A percentile compares a stretch with the other conserved stretches of the same genome.
These are phyloP conservation scores for Autographa pulchrina DNA, from an alignment of 2,888 invertebrate genomes.

Conservation along the genomic window DNA sequence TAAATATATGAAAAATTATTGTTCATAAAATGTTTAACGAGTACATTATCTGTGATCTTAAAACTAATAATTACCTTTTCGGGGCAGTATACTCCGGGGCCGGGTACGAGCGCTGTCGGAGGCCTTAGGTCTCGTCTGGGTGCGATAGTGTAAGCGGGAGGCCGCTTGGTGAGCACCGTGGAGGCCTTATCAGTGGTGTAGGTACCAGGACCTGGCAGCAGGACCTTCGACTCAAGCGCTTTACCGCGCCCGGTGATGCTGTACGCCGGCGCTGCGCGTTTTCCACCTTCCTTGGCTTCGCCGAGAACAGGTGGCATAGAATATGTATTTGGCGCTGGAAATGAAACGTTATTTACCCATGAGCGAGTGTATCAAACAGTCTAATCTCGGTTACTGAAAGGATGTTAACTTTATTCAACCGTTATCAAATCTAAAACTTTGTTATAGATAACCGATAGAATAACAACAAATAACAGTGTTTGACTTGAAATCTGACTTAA, in stretches of 20 bases:
- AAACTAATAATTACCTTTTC: slow-evolving; percentile 86
- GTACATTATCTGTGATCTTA: slow-evolving; percentile 37
- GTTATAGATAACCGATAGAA: too few relatives aligned
- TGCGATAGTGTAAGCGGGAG: slow-evolving; percentile 97
- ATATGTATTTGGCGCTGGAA: slow-evolving; percentile 96
- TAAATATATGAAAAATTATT: too few relatives aligned
- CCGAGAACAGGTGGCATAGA: slow-evolving; percentile 94
- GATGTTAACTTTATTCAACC: neutral
- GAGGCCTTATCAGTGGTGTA: slow-evolving; percentile 90
- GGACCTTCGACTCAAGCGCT: slow-evolving; percentile 77
- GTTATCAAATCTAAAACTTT: too few relatives aligned
- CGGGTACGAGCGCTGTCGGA: slow-evolving; percentile 82
- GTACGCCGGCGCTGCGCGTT: slow-evolving; percentile 95
- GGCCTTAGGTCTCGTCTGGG: slow-evolving; percentile 82
- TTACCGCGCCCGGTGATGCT: slow-evolving; percentile 96
- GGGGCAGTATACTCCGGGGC: slow-evolving; percentile 91
- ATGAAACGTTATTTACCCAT: slow-evolving; percentile 24
- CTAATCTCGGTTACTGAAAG: neutral
- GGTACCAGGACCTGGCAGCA: slow-evolving; percentile 95
- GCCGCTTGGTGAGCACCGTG: slow-evolving; percentile 80
- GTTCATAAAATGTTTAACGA: slow-evolving; percentile 26
- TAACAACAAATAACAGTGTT: too few relatives aligned
- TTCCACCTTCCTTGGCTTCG: slow-evolving; percentile 87
- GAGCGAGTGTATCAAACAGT: neutral
- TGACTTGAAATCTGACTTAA: too few relatives aligned